Conservation (phyloP, 1,140 invertebrate genomes). For the Cryptotermes secundus region DNA sequence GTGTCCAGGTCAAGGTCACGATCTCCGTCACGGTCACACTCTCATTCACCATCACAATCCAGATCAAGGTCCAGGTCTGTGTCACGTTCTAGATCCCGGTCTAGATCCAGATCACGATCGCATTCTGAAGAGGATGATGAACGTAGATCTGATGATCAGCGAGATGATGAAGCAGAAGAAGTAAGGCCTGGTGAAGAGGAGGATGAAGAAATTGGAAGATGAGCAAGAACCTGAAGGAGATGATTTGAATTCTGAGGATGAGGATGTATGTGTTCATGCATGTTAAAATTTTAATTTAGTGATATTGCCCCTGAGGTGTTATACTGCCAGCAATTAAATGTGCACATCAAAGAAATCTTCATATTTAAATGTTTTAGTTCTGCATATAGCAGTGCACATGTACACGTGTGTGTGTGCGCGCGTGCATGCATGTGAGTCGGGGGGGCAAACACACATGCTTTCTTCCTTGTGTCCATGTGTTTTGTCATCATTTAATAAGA, state of each 20-base stretch:
- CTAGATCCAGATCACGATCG: conserved; percentile 44
- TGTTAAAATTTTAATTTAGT: too few species aligned
- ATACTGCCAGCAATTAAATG: too few species aligned
- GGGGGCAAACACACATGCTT: too few species aligned
- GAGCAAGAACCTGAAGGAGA: conserved; percentile 74
- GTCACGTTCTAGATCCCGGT: neutral
- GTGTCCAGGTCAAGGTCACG: conserved; percentile 42
- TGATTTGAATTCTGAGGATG: conserved; percentile 67
- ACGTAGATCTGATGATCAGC: conserved; percentile 39
- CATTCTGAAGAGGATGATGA: neutral
- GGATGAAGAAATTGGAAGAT: conserved; percentile 53
- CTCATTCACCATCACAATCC: neutral
- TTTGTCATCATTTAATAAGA: too few species aligned
- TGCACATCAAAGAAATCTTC: too few species aligned
- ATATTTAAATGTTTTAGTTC: too few species aligned
- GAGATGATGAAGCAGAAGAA: conserved; percentile 46
- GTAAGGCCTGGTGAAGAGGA: conserved; percentile 50
- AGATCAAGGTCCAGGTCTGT: too few species aligned
- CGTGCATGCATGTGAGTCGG: too few species aligned
- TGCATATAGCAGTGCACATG: too few species aligned
- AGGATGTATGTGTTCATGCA: conserved; percentile 43
- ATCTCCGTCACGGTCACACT: neutral
- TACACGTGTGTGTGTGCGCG: too few species aligned
- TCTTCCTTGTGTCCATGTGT: too few species aligned
- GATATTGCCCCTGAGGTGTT: too few species aligned